Percentiles rank a stretch among this genome's conserved stretches.
These are phyloP conservation scores for Artemia franciscana DNA, from an alignment of 1,140 invertebrate species.

Conservation along the genomic window DNA sequence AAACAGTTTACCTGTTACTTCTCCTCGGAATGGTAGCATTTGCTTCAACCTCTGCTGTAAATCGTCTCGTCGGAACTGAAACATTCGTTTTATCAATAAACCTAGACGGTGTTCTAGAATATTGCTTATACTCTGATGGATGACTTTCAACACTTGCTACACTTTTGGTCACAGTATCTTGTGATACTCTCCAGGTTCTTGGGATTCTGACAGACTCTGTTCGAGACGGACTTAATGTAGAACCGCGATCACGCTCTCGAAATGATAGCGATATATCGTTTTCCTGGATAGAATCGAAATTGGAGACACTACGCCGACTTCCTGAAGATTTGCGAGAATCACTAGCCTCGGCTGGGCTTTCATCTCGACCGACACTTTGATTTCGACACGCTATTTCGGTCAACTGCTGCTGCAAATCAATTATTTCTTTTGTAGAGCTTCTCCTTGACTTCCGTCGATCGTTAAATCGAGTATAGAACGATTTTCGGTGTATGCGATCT, in stretches of 20 bases:
- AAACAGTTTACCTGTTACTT: no score
- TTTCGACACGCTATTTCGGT: background rate
- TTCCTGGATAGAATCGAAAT: background rate
- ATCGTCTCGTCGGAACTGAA: background rate
- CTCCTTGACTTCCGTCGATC: constrained; percentile 11
- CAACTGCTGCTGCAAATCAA: background rate
- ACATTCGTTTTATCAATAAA: background rate
- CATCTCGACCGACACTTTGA: background rate
- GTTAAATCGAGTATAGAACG: constrained; percentile 67
- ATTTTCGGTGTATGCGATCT: constrained; percentile 60
- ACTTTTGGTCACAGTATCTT: background rate
- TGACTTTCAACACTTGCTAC: background rate
- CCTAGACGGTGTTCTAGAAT: background rate
- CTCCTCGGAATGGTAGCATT: background rate
- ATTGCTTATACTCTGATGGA: background rate
- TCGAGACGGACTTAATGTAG: background rate
- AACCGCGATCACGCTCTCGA: background rate
- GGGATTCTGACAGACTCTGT: background rate
- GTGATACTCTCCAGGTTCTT: background rate
- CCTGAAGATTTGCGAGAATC: background rate
- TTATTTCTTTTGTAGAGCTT: constrained; percentile 2
- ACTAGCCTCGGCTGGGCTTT: background rate
- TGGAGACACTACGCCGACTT: background rate
- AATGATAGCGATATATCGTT: background rate
- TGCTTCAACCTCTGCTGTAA: background rate